Conservation (phyloP, 2,888 invertebrate species). For the Eurytoma californica region DNA sequence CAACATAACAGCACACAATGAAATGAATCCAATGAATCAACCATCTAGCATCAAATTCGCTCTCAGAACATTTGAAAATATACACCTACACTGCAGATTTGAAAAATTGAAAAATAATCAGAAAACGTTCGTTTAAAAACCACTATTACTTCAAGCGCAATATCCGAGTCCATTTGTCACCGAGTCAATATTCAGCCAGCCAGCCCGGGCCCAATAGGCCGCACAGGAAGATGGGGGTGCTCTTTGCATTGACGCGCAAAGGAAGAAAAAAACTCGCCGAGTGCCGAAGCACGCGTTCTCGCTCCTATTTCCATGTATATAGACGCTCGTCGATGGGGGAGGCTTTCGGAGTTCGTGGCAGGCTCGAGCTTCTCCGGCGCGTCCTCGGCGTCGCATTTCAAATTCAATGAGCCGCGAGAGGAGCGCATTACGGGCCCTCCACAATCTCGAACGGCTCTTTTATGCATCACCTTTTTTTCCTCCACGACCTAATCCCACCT, state of each 20-base stretch:
- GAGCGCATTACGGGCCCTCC: not conserved
- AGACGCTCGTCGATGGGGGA: not conserved
- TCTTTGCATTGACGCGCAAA: not conserved
- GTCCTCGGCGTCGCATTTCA: conserved; percentile 7
- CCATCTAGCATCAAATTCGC: too few species aligned
- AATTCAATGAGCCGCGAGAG: conserved; percentile 29
- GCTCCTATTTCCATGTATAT: not conserved
- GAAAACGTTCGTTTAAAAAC: not conserved
- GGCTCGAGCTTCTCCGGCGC: not conserved
- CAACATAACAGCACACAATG: too few species aligned
- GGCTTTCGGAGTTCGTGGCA: not conserved
- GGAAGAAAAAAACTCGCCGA: not conserved
- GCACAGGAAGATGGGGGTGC: not conserved
- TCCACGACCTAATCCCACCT: not conserved
- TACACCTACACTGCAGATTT: not conserved
- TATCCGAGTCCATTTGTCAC: too few species aligned
- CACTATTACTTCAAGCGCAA: too few species aligned
- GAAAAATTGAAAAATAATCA: not conserved
- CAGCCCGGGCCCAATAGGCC: not conserved
- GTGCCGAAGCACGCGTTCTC: not conserved
- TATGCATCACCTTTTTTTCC: not conserved
- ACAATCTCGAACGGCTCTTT: not conserved
- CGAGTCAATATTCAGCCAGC: too few species aligned
- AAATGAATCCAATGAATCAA: too few species aligned
- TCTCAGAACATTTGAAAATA: not conserved